These are phyloP conservation scores for Caenorhabditis tropicalis DNA, from an alignment of 1,140 invertebrate species.

Conservation along the genomic window DNA sequence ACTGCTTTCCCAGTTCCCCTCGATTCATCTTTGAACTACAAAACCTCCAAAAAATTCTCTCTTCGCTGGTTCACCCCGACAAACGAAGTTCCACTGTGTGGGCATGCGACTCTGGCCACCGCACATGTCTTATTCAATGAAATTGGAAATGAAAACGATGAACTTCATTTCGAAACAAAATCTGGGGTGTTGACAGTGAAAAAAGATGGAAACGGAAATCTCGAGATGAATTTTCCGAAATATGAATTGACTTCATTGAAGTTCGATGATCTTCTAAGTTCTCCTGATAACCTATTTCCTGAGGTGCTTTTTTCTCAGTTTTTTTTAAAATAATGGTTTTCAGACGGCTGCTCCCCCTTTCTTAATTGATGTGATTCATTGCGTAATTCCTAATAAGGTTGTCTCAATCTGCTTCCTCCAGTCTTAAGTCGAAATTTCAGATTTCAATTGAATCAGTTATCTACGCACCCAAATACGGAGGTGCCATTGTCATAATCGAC, in stretches of 20 bases:
- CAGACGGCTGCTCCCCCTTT: slow-evolving; percentile 46
- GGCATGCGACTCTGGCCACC: slow-evolving; percentile 77
- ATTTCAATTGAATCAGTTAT: neutral
- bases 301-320: neutral
- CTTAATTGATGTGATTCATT: slow-evolving; percentile 44
- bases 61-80: slow-evolving; percentile 78
- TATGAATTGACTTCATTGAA: slow-evolving; percentile 34
- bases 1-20: slow-evolving; percentile 75
- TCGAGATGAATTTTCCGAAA: slow-evolving; percentile 57
- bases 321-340: neutral
- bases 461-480: slow-evolving; percentile 12
- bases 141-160: slow-evolving; percentile 52
- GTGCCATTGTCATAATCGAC: slow-evolving; percentile 64
- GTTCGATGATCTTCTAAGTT: neutral
- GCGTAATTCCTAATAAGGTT: slow-evolving; percentile 29
- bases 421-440: too few relatives aligned
- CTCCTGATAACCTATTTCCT: neutral
- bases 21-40: neutral
- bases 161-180: slow-evolving; percentile 58
- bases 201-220: slow-evolving; percentile 50
- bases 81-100: slow-evolving; percentile 77
- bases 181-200: slow-evolving; percentile 60
- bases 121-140: slow-evolving; percentile 74
- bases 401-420: too few relatives aligned
- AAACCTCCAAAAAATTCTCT: slow-evolving; percentile 65